Percentiles rank a stretch among this genome's conserved stretches.
Conservation (phyloP, 2,797 vertebrate genomes). For the Microctenopoma stevenorrisi region DNA sequence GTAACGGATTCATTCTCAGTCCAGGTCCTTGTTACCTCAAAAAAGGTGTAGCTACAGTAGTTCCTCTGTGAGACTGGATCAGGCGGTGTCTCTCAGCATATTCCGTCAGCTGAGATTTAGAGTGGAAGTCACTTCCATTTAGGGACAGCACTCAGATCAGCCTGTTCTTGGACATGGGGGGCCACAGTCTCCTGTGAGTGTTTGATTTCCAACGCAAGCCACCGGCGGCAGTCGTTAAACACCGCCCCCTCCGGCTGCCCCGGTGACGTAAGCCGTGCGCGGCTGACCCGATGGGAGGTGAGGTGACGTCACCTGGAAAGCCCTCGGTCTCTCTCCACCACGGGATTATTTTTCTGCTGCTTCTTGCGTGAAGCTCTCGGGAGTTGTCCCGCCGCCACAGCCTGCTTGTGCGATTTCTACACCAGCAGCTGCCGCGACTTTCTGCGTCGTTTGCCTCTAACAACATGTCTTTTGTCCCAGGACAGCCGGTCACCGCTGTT, state of each 20-base stretch:
- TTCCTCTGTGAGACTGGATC: too few species aligned
- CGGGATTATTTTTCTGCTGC: slow-evolving; percentile 27
- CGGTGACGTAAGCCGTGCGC: neutral
- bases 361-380: slow-evolving; percentile 12
- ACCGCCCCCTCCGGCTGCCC: slow-evolving; percentile 52
- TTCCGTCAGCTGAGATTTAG: too few species aligned
- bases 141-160: too few species aligned
- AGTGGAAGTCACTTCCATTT: too few species aligned
- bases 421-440: neutral
- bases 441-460: neutral
- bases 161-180: neutral
- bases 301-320: slow-evolving; percentile 67
- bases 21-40: too few species aligned
- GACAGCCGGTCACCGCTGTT: slow-evolving; percentile 83
- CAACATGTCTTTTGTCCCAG: slow-evolving; percentile 79
- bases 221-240: neutral
- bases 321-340: slow-evolving; percentile 37
- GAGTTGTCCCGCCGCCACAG: slow-evolving; percentile 39
- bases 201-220: slow-evolving; percentile 9
- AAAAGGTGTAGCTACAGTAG: too few species aligned
- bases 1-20: too few species aligned
- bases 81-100: too few species aligned
- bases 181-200: neutral
- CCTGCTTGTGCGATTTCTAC: neutral
- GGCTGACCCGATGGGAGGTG: neutral